Base-by-base conservation (phyloP, 2,797 vertebrate species). In the Argyrosomus regius region DNA sequence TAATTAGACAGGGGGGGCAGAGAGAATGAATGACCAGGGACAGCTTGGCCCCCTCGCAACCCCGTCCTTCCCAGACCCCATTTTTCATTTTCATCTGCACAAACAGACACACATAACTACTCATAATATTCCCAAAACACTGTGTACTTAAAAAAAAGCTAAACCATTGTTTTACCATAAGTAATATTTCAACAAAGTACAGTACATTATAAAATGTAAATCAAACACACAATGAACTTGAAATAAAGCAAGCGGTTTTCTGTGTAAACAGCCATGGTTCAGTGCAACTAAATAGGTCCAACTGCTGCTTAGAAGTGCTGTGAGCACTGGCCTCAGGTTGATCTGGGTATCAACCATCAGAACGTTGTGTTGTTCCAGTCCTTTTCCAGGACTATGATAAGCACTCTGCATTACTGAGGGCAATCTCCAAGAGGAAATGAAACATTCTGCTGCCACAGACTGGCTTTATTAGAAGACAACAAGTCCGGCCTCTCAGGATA, bases 1-100 rank as follows among this genome's bases (percentile, higher is more conserved):
- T 98, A 98, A 98, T 98, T 98, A 98, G 97, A 97, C 96, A 95
- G 95, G 93, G 95, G 96, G 95, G 94, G 84, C 81, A 90, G 63
- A 93, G 94, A 96, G 96, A 97, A 97, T 96, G 96, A 97, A 96
- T 92, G 95, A 92, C 90, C 90, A 88, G 94, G 94, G 94, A 95
- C 91, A 93, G 93, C 85, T 92, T 95, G 93, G 92, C 89, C 91
- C 94, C 93, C 91, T 93, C 81, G 80, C 93, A 93, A 86, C 92
- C 94, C 91, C 85, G 80, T 90, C 90, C 88, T 88, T 92, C 79
- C 84, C 87, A 90, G 86, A 90, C 68, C 67, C 82, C 85, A 92
- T 93, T 94, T 92, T 91, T 94, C 89, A 91, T 92, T 78, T 92
- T 77, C 91, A 93, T 91, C 88, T 72, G 76, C 71, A 86, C 89